phyloP scores from a whole-genome alignment of 2,113 vertebrate genomes.

The Symphodus melops region DNA sequence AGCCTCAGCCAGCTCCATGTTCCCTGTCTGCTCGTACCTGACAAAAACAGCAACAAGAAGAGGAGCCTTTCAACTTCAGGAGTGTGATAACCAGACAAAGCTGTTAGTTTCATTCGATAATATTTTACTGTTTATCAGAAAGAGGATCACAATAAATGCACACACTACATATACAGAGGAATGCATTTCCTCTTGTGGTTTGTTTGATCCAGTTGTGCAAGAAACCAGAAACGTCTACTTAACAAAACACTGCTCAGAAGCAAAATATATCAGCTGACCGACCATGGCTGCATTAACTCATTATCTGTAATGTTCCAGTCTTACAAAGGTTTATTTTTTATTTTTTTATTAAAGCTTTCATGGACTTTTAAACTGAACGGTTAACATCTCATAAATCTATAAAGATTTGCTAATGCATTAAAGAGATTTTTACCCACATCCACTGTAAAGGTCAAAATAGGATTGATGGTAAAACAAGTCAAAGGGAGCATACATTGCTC shows the following conservation, averaged over 20 bases:
- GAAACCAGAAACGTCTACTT: neutral
- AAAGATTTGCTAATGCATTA: too few relatives aligned
- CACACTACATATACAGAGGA: neutral
- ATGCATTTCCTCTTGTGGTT: neutral
- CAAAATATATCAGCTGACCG: neutral
- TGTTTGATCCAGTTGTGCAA: neutral
- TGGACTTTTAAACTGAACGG: too few relatives aligned
- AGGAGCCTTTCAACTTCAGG: neutral
- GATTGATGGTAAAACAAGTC: too few relatives aligned
- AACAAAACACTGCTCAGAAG: neutral
- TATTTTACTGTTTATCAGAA: neutral
- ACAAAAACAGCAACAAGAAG: neutral
- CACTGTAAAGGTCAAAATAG: too few relatives aligned
- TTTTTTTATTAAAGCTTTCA: too few relatives aligned
- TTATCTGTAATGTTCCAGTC: neutral
- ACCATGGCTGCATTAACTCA: neutral
- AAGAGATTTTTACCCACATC: too few relatives aligned
- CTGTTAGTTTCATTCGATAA: neutral
- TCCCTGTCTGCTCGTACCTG: conserved; percentile 91
- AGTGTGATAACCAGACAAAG: neutral
- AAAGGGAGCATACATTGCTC: too few relatives aligned
- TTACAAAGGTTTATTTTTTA: too few relatives aligned
- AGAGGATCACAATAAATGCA: neutral
- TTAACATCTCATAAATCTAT: too few relatives aligned
- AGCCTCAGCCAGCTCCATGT: conserved; percentile 92